phyloP scores from a whole-genome alignment of 2,113 vertebrate species.

The Beaufortia kweichowensis region DNA sequence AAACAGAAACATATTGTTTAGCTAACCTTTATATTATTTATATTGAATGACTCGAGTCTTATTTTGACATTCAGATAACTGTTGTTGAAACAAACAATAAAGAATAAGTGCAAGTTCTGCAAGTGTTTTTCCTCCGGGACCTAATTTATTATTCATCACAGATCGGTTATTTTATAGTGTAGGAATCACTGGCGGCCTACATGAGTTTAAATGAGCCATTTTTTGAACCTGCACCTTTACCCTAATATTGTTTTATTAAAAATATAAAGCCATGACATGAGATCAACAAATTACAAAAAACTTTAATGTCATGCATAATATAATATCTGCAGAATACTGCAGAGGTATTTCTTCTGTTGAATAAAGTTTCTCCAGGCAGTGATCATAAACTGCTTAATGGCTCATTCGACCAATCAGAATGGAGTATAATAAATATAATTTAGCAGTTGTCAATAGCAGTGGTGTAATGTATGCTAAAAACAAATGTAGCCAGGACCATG shows the following conservation, averaged over 20 bases:
- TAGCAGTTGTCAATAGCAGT: too few species aligned
- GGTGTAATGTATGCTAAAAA: too few species aligned
- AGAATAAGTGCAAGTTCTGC: background rate
- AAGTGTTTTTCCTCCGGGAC: slow-evolving; percentile 1
- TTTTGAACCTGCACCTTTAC: background rate
- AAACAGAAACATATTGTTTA: too few species aligned
- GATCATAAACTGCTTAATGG: too few species aligned
- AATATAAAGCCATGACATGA: background rate
- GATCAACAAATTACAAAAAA: background rate
- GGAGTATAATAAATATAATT: too few species aligned
- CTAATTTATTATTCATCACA: slow-evolving; percentile 21
- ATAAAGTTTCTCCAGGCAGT: too few species aligned
- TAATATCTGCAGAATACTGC: too few species aligned
- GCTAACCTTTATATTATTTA: too few species aligned
- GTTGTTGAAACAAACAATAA: background rate
- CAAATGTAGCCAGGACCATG: too few species aligned
- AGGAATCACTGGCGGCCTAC: slow-evolving; percentile 5
- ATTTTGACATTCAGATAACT: background rate
- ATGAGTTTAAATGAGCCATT: slow-evolving; percentile 2
- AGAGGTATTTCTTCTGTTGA: too few species aligned
- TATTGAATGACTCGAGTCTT: background rate
- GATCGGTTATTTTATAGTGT: slow-evolving; percentile 16
- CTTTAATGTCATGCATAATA: background rate
- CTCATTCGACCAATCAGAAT: too few species aligned
- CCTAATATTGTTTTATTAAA: too few species aligned